These are phyloP conservation scores for Bombus impatiens DNA, from an alignment of 1,140 invertebrate genomes.

Conservation along the genomic window DNA sequence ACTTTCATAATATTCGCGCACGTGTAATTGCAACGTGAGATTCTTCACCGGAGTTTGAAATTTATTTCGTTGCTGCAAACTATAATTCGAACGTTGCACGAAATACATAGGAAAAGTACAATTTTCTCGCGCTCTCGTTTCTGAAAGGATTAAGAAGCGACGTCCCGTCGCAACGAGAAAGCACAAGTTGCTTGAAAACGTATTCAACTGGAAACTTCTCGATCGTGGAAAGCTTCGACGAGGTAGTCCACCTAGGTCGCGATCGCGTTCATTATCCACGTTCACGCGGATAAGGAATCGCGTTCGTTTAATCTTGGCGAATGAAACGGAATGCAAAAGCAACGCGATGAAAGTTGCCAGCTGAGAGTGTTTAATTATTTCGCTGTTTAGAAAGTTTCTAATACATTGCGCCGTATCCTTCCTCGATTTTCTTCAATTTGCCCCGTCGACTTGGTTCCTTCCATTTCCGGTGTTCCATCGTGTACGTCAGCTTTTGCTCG, in stretches of 20 bases:
- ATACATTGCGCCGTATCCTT: not conserved
- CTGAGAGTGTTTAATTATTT: constrained; percentile 34
- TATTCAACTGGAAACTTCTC: not conserved
- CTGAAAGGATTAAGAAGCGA: not conserved
- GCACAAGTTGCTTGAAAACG: not conserved
- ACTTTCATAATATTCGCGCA: not conserved
- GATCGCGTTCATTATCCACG: constrained; percentile 20
- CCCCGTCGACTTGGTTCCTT: no score
- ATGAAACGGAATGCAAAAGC: constrained; percentile 29
- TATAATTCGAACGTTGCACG: not conserved
- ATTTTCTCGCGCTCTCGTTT: not conserved
- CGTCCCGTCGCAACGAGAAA: not conserved
- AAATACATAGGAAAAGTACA: not conserved
- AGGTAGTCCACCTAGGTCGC: not conserved
- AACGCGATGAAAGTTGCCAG: not conserved
- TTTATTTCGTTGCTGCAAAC: not conserved
- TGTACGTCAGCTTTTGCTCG: not conserved
- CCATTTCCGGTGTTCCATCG: no score
- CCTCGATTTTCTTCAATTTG: constrained; percentile 10
- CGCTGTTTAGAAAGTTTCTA: constrained; percentile 22
- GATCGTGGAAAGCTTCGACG: not conserved
- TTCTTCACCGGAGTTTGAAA: not conserved
- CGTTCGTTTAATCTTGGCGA: not conserved
- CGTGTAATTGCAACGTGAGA: not conserved
- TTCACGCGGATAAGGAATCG: not conserved